Percentiles rank a stretch among this genome's conserved stretches.
Evolutionary conservation across 1,140 invertebrate species (phyloP).

Genomic region (Nephila pilipes): DNA sequence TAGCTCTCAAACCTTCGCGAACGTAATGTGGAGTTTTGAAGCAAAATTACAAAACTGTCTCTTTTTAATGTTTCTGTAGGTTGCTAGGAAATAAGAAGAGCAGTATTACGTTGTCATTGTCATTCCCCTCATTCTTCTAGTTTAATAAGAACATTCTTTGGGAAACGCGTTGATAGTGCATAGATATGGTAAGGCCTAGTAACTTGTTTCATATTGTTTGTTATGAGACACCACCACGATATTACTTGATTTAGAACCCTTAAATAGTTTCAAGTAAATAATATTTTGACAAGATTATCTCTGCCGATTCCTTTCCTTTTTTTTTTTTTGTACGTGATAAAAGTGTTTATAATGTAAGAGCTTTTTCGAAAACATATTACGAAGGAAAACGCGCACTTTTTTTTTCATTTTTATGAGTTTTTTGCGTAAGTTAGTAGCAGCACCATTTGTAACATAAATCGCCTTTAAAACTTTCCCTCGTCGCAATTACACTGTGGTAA

Average conservation of each 20-base stretch:
- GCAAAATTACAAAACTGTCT: constrained; percentile 63
- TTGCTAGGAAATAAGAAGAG: constrained; percentile 16
- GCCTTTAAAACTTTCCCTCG: too few species aligned
- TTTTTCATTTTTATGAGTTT: too few species aligned
- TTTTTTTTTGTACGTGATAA: too few species aligned
- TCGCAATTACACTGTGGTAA: too few species aligned
- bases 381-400: too few species aligned
- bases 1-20: constrained; percentile 38
- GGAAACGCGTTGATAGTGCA: not conserved
- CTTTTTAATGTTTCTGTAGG: constrained; percentile 25
- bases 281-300: not conserved
- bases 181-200: not conserved
- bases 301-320: too few species aligned
- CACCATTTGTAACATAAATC: too few species aligned
- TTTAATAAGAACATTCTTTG: constrained; percentile 47
- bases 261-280: not conserved
- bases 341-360: too few species aligned
- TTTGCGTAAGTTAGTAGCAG: too few species aligned
- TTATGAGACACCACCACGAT: constrained; percentile 2
- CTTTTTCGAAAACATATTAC: too few species aligned
- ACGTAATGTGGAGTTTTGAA: not conserved
- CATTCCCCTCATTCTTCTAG: not conserved
- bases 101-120: constrained; percentile 19
- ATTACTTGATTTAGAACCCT: not conserved
- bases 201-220: constrained; percentile 15